A percentile compares a stretch with the other conserved stretches of the same genome.
Evolutionary conservation across 1,140 invertebrate genomes (phyloP).

Genomic region (Drosophila suzukii): DNA sequence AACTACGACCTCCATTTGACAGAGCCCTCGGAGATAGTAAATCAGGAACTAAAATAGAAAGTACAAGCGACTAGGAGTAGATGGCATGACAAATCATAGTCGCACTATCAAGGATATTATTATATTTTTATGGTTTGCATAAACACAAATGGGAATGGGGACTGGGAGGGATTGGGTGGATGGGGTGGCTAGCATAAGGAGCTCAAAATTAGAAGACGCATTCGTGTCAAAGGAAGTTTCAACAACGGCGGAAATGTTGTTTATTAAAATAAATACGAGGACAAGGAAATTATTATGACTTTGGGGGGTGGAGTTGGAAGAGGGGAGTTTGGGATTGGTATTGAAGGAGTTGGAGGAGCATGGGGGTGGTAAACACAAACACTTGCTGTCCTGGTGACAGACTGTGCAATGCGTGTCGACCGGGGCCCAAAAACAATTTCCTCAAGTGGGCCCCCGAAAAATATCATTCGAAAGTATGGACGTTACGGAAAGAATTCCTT

Average conservation of each 20-base stretch:
- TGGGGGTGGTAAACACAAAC: conserved; percentile 40
- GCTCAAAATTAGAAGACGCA: conserved; percentile 60
- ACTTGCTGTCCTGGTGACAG: conserved; percentile 81
- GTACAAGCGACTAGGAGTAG: conserved; percentile 22
- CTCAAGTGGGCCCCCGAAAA: conserved; percentile 64
- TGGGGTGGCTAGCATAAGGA: conserved; percentile 51
- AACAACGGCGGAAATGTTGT: conserved; percentile 66
- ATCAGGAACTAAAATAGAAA: conserved; percentile 60
- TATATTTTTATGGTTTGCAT: conserved; percentile 57
- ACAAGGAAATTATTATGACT: conserved; percentile 68
- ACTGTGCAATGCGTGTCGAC: conserved; percentile 80
- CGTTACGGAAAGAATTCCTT: conserved; percentile 20
- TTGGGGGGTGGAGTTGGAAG: not conserved
- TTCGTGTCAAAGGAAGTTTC: conserved; percentile 79
- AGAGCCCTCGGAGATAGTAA: conserved; percentile 20
- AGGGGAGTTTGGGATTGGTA: not conserved
- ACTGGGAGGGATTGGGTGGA: not conserved
- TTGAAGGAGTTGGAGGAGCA: not conserved
- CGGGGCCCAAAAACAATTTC: conserved; percentile 31
- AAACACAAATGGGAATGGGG: conserved; percentile 35
- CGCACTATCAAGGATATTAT: conserved; percentile 37
- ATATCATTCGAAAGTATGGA: conserved; percentile 62
- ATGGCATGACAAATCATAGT: conserved; percentile 70
- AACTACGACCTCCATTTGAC: conserved; percentile 31
- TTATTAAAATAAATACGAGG: conserved; percentile 81